These are phyloP conservation scores for Dryobates pubescens DNA, from an alignment of 2,797 vertebrate species.

Conservation along the genomic window DNA sequence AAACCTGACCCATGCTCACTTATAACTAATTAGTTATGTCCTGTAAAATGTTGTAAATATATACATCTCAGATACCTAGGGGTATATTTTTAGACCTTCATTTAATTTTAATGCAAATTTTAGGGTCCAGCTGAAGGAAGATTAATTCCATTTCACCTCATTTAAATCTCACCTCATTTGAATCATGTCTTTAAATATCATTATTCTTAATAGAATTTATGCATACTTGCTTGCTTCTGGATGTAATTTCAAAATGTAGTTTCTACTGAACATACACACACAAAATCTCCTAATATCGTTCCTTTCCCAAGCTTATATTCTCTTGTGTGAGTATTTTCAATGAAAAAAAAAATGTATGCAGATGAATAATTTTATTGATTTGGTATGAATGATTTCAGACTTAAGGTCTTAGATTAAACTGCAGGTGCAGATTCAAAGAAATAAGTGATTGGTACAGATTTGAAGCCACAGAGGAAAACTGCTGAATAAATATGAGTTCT, in stretches of 20 bases:
- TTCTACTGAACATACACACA: not conserved
- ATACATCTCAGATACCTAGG: not conserved
- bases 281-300: not conserved
- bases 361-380: conserved; percentile 7
- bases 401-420: not conserved
- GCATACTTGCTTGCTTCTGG: not conserved
- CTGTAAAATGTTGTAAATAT: not conserved
- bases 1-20: not conserved
- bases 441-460: not conserved
- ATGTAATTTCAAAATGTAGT: not conserved
- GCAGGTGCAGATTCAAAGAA: not conserved
- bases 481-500: conserved; percentile 4
- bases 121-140: not conserved
- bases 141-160: not conserved
- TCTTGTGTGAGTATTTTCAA: not conserved
- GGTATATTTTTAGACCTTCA: not conserved
- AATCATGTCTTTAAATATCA: not conserved
- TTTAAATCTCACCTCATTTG: not conserved
- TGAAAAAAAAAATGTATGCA: not conserved
- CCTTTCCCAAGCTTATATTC: not conserved
- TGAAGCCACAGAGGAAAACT: not conserved
- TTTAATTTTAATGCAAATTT: not conserved
- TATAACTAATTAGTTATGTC: not conserved
- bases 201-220: not conserved
- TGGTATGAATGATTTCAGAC: not conserved